Percentiles rank a stretch among this genome's conserved stretches.
Evolutionary conservation across 2,797 vertebrate species (phyloP).

Genomic region (Pelodytes ibericus): DNA sequence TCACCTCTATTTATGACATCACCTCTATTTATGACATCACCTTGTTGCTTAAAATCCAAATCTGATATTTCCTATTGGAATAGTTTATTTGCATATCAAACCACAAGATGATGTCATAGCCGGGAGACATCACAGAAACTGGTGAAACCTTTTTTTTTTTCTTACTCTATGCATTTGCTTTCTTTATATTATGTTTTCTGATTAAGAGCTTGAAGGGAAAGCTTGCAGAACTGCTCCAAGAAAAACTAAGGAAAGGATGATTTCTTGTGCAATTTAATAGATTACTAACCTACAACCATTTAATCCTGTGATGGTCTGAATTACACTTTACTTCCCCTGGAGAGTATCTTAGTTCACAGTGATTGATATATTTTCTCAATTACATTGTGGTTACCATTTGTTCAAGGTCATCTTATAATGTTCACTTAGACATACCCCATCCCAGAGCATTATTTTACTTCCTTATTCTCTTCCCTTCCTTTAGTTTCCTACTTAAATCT

Average conservation of each 20-base stretch:
- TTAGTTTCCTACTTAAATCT: slow-evolving; percentile 41
- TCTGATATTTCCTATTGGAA: too few relatives aligned
- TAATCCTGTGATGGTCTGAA: slow-evolving; percentile 47
- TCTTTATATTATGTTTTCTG: too few relatives aligned
- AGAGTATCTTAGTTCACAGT: slow-evolving; percentile 53
- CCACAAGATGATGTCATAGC: too few relatives aligned
- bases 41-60: too few relatives aligned
- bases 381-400: slow-evolving; percentile 54
- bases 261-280: slow-evolving; percentile 33
- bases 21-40: too few relatives aligned
- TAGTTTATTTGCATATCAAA: too few relatives aligned
- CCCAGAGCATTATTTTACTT: slow-evolving; percentile 23
- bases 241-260: not conserved
- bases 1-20: too few relatives aligned
- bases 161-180: too few relatives aligned
- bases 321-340: slow-evolving; percentile 50
- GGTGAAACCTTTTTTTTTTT: too few relatives aligned
- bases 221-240: not conserved
- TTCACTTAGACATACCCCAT: slow-evolving; percentile 38
- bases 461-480: slow-evolving; percentile 16
- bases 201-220: too few relatives aligned
- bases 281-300: slow-evolving; percentile 40
- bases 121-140: too few relatives aligned
- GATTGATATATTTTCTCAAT: slow-evolving; percentile 58
- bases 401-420: slow-evolving; percentile 52